These are phyloP conservation scores for Mylabris sibirica DNA, from an alignment of 2,888 invertebrate genomes.

Conservation along the genomic window DNA sequence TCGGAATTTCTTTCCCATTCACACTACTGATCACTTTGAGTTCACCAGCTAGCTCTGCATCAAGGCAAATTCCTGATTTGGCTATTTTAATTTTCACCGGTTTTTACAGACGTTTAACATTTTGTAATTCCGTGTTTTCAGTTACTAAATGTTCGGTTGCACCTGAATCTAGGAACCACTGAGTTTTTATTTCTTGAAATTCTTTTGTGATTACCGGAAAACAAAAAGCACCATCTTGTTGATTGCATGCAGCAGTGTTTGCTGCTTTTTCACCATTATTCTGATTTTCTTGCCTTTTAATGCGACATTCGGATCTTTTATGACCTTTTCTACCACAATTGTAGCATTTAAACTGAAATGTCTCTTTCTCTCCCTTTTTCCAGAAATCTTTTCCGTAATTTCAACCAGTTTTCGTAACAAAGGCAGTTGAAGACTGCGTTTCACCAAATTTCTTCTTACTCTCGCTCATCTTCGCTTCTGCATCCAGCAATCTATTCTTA, in stretches of 20 bases:
- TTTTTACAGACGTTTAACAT: constrained; percentile 27
- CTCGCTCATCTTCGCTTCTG: background rate
- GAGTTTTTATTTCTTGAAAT: background rate
- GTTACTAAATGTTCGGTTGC: constrained; percentile 32
- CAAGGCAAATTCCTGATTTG: constrained; percentile 33
- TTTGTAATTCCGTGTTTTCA: constrained; percentile 21
- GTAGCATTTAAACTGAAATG: no score
- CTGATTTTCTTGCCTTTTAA: background rate
- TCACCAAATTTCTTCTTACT: background rate
- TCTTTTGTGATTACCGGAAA: constrained; percentile 22
- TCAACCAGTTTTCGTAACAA: background rate
- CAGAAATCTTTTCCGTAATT: constrained; percentile 14
- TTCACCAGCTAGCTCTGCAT: constrained; percentile 30
- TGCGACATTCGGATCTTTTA: constrained; percentile 17
- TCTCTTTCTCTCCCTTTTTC: background rate
- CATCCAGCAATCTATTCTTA: background rate
- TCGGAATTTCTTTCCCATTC: constrained; percentile 23
- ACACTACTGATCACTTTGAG: constrained; percentile 26
- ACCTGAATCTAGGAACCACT: no score
- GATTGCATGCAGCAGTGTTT: background rate
- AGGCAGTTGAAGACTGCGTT: background rate
- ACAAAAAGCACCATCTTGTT: background rate
- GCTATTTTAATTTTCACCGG: constrained; percentile 39
- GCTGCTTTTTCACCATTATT: background rate
- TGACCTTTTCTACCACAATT: constrained; percentile 13